These are phyloP conservation scores for Meloidogyne hapla DNA, from an alignment of 1,140 invertebrate species.

Conservation along the genomic window DNA sequence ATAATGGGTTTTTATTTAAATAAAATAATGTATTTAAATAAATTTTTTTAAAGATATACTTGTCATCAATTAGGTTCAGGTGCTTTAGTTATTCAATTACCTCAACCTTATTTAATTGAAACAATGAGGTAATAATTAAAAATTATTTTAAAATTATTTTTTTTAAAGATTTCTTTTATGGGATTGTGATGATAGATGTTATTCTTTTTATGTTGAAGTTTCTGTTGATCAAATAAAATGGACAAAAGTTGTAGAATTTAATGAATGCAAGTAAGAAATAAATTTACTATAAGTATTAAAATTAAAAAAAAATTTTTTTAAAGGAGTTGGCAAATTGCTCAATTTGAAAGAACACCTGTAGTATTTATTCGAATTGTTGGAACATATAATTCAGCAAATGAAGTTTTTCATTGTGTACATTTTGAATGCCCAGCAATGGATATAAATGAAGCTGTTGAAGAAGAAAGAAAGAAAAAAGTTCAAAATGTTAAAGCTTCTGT, in stretches of 20 bases:
- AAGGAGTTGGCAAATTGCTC: constrained; percentile 85
- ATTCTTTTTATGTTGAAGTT: constrained; percentile 92
- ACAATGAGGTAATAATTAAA: constrained; percentile 74
- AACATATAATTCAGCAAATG: constrained; percentile 47
- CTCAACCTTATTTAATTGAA: constrained; percentile 88
- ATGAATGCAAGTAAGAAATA: constrained; percentile 70
- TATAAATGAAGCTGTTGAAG: constrained; percentile 17
- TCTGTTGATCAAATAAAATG: constrained; percentile 87
- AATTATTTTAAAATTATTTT: background rate
- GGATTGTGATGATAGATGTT: constrained; percentile 94
- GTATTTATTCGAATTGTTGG: constrained; percentile 82
- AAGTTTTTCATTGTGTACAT: constrained; percentile 96
- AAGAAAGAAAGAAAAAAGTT: constrained; percentile 12
- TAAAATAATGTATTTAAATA: background rate
- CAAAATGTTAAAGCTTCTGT: constrained; percentile 8
- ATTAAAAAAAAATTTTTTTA: too few relatives aligned
- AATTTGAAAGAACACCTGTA: constrained; percentile 77
- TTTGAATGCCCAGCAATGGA: constrained; percentile 79
- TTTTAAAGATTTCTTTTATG: constrained; percentile 78
- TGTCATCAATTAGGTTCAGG: constrained; percentile 90
- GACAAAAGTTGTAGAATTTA: constrained; percentile 77
- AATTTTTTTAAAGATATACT: constrained; percentile 29
- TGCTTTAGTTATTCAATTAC: constrained; percentile 87
- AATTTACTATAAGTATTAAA: background rate
- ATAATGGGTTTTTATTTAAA: constrained; percentile 88